These are phyloP conservation scores for Pygmarrhopalites habei DNA, from an alignment of 1,140 invertebrate genomes.

Conservation along the genomic window DNA sequence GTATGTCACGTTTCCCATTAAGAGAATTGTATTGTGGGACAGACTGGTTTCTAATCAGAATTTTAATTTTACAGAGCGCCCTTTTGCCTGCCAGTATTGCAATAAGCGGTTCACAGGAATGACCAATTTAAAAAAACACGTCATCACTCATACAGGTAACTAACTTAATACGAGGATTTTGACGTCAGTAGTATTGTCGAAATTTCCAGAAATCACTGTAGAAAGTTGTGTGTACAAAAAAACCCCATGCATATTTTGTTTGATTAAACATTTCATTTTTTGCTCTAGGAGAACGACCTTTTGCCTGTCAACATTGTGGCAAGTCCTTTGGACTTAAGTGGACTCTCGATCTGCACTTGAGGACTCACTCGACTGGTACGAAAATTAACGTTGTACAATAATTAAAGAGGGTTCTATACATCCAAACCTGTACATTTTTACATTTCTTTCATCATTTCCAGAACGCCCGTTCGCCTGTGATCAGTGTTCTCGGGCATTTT, in stretches of 20 bases:
- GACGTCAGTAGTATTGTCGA: not conserved
- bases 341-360: conserved; percentile 42
- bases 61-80: conserved; percentile 38
- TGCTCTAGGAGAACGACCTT: conserved; percentile 49
- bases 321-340: conserved; percentile 50
- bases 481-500: conserved; percentile 50
- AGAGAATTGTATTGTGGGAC: no score
- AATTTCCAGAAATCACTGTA: not conserved
- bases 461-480: conserved; percentile 47
- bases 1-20: not conserved
- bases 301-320: conserved; percentile 50
- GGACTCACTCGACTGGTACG: conserved; percentile 43
- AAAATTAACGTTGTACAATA: no score
- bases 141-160: conserved; percentile 43
- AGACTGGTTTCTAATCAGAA: not conserved
- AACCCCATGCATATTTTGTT: not conserved
- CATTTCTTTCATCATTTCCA: no score
- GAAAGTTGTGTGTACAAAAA: not conserved
- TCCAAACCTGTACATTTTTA: no score
- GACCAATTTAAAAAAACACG: conserved; percentile 44
- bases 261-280: conserved; percentile 8
- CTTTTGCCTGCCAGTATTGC: conserved; percentile 44
- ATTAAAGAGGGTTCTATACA: no score
- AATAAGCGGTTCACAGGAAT: conserved; percentile 44
- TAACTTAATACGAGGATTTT: not conserved